phyloP scores from a whole-genome alignment of 2,113 vertebrate genomes.

The Lepidothrix coronata region DNA sequence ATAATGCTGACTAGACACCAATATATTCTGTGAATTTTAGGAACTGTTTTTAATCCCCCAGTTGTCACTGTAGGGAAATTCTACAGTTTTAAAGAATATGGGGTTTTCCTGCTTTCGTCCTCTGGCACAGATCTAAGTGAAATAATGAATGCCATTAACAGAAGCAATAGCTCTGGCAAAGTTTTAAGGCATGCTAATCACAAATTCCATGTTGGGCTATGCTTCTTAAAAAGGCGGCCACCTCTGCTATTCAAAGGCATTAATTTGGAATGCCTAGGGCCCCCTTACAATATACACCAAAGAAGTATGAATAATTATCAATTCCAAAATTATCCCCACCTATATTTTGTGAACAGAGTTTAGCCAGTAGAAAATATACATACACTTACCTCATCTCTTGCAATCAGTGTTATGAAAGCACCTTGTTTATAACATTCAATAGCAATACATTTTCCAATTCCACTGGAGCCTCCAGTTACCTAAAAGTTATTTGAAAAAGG shows the following conservation, averaged over 20 bases:
- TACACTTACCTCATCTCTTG: conserved; percentile 88
- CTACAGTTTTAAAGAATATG: background rate
- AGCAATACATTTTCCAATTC: conserved; percentile 95
- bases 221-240: background rate
- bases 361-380: background rate
- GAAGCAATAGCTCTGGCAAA: background rate
- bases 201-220: background rate
- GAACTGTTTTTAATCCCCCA: background rate
- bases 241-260: background rate
- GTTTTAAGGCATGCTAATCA: background rate
- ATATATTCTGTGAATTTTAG: background rate
- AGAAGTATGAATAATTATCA: background rate
- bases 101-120: background rate
- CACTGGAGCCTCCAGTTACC: conserved; percentile 97
- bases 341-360: background rate
- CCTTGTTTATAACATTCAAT: conserved; percentile 94
- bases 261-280: background rate
- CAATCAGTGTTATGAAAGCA: conserved; percentile 96
- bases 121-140: background rate
- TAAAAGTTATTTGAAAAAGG: conserved; percentile 51
- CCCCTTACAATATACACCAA: background rate
- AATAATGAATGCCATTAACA: background rate
- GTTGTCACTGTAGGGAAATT: background rate
- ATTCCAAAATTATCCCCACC: background rate
- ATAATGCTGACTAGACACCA: background rate